Percentiles rank a stretch among this genome's conserved stretches.
Conservation (phyloP, 2,113 vertebrate genomes). For the Theristicus caerulescens region DNA sequence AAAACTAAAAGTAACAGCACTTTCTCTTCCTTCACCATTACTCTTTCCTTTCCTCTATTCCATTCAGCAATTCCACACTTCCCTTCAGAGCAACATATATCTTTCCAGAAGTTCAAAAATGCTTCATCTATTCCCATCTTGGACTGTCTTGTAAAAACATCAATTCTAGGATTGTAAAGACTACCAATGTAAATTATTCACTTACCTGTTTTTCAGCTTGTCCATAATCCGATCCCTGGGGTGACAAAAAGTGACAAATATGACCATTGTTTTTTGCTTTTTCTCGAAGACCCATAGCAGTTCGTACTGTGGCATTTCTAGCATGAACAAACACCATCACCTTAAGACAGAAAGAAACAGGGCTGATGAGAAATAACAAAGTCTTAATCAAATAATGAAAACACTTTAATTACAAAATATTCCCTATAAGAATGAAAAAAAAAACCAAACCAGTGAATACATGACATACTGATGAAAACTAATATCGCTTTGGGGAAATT, state of each 20-base stretch:
- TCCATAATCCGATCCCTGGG: conserved; percentile 89
- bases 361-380: neutral
- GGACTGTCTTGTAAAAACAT: neutral
- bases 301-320: conserved; percentile 94
- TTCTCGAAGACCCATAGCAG: conserved; percentile 92
- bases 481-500: neutral
- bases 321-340: conserved; percentile 99
- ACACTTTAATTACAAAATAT: neutral
- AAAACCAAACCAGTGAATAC: neutral
- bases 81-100: neutral
- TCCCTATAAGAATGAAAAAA: neutral
- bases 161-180: neutral
- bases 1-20: neutral
- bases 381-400: neutral
- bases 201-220: conserved; percentile 93
- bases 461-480: neutral
- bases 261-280: conserved; percentile 94
- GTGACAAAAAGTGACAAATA: conserved; percentile 83
- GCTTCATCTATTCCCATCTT: neutral
- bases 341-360: conserved; percentile 69
- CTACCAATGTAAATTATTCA: neutral
- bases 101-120: neutral
- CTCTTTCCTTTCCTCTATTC: neutral
- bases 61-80: neutral
- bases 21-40: neutral